Evolutionary conservation across 1,140 invertebrate genomes (phyloP).

Genomic region (Trichonephila clavata): DNA sequence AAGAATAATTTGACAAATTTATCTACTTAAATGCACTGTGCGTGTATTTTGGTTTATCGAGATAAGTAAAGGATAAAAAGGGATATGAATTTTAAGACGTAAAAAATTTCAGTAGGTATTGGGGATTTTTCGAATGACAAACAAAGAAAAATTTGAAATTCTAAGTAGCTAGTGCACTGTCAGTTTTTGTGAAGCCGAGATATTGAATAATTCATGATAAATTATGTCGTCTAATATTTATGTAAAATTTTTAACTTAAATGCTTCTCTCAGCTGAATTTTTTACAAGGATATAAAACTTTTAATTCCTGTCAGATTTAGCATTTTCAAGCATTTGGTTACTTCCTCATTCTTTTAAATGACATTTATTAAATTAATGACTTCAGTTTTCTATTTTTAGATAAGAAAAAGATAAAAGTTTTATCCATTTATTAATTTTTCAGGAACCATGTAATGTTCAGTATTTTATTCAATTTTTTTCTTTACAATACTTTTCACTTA

Average conservation of each 20-base stretch:
- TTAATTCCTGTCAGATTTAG: neutral
- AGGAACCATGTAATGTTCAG: too few species aligned
- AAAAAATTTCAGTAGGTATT: neutral
- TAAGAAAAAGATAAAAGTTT: too few species aligned
- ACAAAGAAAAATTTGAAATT: neutral
- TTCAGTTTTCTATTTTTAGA: too few species aligned
- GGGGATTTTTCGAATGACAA: neutral
- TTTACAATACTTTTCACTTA: too few species aligned
- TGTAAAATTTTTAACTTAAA: neutral
- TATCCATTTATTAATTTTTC: too few species aligned
- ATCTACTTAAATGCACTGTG: too few species aligned
- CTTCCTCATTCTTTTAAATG: neutral
- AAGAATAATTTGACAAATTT: too few species aligned
- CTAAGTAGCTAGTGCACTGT: neutral
- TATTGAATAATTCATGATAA: neutral
- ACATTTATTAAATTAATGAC: too few species aligned
- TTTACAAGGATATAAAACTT: neutral
- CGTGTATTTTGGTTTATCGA: too few species aligned
- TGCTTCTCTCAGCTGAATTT: neutral
- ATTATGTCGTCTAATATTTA: slow-evolving; percentile 17
- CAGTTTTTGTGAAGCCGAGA: neutral
- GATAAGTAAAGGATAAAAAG: too few species aligned
- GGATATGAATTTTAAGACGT: neutral
- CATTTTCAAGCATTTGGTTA: neutral
- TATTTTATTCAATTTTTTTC: too few species aligned